These are phyloP conservation scores for Sphaerophoria taeniata DNA, from an alignment of 2,888 invertebrate species.

Conservation along the genomic window DNA sequence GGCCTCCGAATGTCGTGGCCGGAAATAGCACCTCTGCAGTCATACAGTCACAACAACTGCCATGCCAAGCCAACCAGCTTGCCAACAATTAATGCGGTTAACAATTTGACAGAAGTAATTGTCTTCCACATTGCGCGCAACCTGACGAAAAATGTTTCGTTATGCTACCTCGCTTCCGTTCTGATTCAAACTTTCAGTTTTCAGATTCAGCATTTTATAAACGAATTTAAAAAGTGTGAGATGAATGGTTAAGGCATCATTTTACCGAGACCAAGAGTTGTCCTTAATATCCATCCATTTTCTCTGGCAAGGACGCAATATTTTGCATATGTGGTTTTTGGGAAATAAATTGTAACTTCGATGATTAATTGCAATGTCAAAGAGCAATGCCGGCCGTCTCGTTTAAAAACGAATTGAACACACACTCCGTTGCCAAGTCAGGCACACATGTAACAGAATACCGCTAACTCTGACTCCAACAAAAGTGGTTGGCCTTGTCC, in stretches of 20 bases:
- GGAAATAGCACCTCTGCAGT: constrained; percentile 72
- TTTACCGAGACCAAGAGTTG: background rate
- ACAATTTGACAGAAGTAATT: constrained; percentile 74
- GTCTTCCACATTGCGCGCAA: constrained; percentile 62
- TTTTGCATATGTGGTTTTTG: constrained; percentile 71
- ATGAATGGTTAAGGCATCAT: constrained; percentile 19
- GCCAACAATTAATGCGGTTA: constrained; percentile 74
- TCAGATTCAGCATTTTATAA: background rate
- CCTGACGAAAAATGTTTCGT: constrained; percentile 70
- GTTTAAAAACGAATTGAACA: constrained; percentile 12
- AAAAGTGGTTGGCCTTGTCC: constrained; percentile 48
- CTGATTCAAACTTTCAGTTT: background rate
- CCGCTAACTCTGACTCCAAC: background rate
- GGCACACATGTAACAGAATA: constrained; percentile 28
- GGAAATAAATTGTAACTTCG: constrained; percentile 73
- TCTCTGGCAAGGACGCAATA: constrained; percentile 50
- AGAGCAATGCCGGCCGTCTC: constrained; percentile 58
- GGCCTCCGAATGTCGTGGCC: constrained; percentile 47
- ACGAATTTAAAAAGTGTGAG: constrained; percentile 11
- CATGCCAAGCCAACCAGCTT: constrained; percentile 32
- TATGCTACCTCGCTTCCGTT: constrained; percentile 7
- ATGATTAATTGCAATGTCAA: constrained; percentile 75
- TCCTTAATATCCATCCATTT: constrained; percentile 48
- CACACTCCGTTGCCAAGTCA: constrained; percentile 34
- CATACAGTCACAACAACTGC: constrained; percentile 69